Conservation (phyloP, 2,113 vertebrate species). For the Lophochroa leadbeateri region DNA sequence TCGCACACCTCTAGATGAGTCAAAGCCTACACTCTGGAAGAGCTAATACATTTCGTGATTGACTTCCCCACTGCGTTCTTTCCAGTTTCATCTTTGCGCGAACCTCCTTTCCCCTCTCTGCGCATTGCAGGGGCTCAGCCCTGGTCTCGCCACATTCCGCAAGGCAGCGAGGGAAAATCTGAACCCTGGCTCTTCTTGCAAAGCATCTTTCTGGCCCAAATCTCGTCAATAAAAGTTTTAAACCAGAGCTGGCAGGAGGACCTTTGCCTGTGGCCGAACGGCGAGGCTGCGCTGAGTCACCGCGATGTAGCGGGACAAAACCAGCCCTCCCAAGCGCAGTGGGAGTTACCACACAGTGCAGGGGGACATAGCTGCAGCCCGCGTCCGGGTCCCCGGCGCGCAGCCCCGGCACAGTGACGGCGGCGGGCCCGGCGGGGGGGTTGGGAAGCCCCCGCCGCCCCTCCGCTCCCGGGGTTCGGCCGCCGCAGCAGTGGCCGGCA, state of each 20-base stretch:
- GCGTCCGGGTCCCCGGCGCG: neutral
- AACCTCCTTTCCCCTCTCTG: neutral
- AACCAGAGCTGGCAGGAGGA: neutral
- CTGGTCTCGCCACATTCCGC: neutral
- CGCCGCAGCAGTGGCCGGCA: neutral
- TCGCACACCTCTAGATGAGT: slow-evolving; percentile 4
- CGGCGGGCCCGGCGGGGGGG: fast-evolving
- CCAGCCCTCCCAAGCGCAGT: fast-evolving
- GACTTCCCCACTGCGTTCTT: slow-evolving; percentile 17
- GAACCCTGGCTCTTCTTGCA: neutral
- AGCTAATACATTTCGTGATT: slow-evolving; percentile 23
- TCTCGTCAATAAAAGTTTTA: neutral
- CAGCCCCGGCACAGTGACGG: fast-evolving
- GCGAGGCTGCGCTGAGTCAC: neutral
- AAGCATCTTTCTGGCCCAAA: neutral
- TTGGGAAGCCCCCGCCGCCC: neutral
- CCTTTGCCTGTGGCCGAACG: neutral
- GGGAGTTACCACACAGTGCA: too few species aligned
- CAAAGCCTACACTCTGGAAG: neutral
- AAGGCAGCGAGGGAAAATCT: neutral
- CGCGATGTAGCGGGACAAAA: neutral
- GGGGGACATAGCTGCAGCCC: fast-evolving
- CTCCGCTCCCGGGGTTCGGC: fast-evolving
- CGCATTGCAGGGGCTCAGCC: neutral
- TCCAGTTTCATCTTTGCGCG: neutral